Conservation (phyloP, 2,888 invertebrate species). For the Ischnus inquisitorius region DNA sequence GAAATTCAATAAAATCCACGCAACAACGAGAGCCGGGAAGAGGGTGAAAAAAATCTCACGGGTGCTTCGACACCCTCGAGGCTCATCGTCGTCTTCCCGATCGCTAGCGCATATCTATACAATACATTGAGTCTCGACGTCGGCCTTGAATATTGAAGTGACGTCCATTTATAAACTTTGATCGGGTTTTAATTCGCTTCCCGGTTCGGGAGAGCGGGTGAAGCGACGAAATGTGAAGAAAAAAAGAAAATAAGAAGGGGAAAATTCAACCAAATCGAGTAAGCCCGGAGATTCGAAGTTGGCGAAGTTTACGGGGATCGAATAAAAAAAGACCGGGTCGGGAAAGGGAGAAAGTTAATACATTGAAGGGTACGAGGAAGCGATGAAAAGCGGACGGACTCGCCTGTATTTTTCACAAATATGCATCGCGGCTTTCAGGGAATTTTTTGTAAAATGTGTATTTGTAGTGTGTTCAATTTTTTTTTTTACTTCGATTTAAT, state of each 20-base stretch:
- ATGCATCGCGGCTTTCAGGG: background rate
- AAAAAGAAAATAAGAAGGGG: conserved; percentile 11
- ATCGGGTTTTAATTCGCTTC: conserved; percentile 83
- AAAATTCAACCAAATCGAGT: conserved; percentile 24
- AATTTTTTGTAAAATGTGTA: background rate
- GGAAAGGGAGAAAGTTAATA: background rate
- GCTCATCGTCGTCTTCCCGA: conserved; percentile 21
- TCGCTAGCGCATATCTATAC: conserved; percentile 39
- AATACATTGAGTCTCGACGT: background rate
- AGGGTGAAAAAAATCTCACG: conserved; percentile 57
- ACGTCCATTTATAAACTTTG: conserved; percentile 82
- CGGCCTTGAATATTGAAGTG: conserved; percentile 78
- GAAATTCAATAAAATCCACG: conserved; percentile 73
- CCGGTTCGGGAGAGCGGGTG: conserved; percentile 5
- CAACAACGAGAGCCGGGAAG: conserved; percentile 49
- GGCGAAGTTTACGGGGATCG: background rate
- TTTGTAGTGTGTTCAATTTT: background rate
- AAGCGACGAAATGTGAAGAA: background rate
- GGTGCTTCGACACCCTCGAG: conserved; percentile 45
- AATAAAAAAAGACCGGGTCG: background rate
- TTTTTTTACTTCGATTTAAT: background rate
- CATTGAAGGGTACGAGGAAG: background rate
- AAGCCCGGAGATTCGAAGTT: background rate
- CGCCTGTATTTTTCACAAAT: background rate
- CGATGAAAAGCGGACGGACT: background rate